Evolutionary conservation across 2,113 vertebrate species (phyloP).

Genomic region (Myiozetetes cayanensis): DNA sequence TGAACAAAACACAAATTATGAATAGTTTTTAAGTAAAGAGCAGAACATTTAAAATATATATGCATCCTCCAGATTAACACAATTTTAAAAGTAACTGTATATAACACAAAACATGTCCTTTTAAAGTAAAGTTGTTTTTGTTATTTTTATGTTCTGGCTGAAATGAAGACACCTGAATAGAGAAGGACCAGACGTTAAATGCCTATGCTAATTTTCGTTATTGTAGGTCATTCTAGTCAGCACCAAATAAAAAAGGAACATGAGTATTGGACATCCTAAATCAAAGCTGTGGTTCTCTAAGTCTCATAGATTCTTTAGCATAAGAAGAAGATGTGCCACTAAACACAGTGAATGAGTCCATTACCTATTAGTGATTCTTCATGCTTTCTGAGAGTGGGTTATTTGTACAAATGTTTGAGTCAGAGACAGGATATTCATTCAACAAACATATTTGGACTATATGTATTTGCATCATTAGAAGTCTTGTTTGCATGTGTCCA

Average conservation of each 20-base stretch:
- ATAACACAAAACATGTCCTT: background rate
- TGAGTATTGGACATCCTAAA: background rate
- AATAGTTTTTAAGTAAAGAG: background rate
- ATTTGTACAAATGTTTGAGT: background rate
- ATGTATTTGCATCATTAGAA: background rate
- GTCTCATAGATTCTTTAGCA: background rate
- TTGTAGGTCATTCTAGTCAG: background rate
- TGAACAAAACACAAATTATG: background rate
- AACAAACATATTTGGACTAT: background rate
- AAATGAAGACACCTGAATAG: background rate
- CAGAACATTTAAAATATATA: background rate
- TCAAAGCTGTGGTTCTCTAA: background rate
- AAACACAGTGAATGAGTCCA: background rate
- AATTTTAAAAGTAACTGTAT: background rate
- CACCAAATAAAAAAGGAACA: background rate
- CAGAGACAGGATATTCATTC: fast-evolving
- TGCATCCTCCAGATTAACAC: background rate
- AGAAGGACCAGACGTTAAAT: background rate
- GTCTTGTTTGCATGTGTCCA: background rate
- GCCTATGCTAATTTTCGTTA: background rate
- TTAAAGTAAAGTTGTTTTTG: background rate
- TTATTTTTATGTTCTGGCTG: background rate
- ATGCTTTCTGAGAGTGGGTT: background rate
- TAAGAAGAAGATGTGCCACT: background rate
- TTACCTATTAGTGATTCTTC: background rate